phyloP scores from a whole-genome alignment of 2,888 invertebrate species.

The Heliothis peltigera region DNA sequence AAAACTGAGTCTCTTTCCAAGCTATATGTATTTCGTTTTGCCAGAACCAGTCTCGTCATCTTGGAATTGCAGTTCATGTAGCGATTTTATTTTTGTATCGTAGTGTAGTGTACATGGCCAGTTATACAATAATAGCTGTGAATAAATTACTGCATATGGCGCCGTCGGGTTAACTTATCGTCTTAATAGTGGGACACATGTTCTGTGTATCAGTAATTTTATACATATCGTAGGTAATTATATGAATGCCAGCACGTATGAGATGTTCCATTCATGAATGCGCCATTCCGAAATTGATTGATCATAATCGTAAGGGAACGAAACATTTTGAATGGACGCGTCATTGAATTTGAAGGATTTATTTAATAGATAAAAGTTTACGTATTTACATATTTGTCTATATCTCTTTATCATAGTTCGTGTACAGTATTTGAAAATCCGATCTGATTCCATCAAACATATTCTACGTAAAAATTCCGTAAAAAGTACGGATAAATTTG shows the following conservation, averaged over 20 bases:
- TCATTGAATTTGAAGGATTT: constrained; percentile 18
- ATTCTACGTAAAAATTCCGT: constrained; percentile 9
- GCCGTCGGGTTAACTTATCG: constrained; percentile 76
- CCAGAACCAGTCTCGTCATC: constrained; percentile 48
- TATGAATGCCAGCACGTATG: constrained; percentile 52
- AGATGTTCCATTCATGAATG: constrained; percentile 50
- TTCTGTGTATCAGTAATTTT: constrained; percentile 64
- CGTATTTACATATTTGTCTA: neutral
- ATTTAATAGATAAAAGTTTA: neutral
- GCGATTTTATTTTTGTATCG: constrained; percentile 57
- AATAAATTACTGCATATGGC: constrained; percentile 69
- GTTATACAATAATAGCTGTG: constrained; percentile 56
- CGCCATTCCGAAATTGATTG: constrained; percentile 42
- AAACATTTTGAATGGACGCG: constrained; percentile 22
- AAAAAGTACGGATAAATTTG: constrained; percentile 31
- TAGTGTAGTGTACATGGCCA: constrained; percentile 38
- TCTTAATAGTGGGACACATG: constrained; percentile 72
- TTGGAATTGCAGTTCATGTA: constrained; percentile 57
- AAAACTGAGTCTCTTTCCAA: constrained; percentile 44
- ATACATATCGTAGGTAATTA: constrained; percentile 58
- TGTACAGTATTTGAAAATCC: neutral
- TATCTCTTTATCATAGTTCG: neutral
- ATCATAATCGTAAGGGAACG: constrained; percentile 19
- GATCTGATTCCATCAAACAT: constrained; percentile 7
- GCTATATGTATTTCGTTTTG: constrained; percentile 47